Conservation (phyloP, 1,140 invertebrate genomes). For the Neodiprion pinetum region DNA sequence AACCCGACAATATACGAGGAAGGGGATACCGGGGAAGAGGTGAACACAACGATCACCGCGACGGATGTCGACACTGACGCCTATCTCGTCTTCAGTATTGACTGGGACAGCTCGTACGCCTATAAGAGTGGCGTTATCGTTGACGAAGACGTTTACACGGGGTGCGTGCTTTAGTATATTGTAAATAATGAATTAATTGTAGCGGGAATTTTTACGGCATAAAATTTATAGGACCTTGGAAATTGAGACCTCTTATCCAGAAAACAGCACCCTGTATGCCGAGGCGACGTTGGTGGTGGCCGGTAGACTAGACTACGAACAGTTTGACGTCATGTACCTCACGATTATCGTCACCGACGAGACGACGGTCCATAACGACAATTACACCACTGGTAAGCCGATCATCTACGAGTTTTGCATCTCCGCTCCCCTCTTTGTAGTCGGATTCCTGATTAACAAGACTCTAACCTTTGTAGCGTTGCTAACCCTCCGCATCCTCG, state of each 20-base stretch:
- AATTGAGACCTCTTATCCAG: slow-evolving; percentile 24
- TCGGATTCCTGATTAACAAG: too few relatives aligned
- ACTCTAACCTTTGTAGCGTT: slow-evolving; percentile 17
- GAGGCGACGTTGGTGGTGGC: slow-evolving; percentile 24
- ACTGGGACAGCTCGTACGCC: slow-evolving; percentile 64
- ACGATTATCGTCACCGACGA: slow-evolving; percentile 31
- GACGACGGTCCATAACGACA: slow-evolving; percentile 33
- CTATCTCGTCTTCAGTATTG: slow-evolving; percentile 60
- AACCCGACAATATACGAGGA: slow-evolving; percentile 63
- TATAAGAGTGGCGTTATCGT: slow-evolving; percentile 49
- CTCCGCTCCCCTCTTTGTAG: neutral
- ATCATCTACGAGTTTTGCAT: neutral
- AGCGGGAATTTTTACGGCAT: neutral
- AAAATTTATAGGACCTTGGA: slow-evolving; percentile 27
- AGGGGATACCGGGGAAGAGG: slow-evolving; percentile 47
- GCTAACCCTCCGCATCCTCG: slow-evolving; percentile 31
- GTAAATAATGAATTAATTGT: too few relatives aligned
- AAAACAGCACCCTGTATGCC: slow-evolving; percentile 21
- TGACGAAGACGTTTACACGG: slow-evolving; percentile 23
- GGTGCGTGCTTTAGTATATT: neutral
- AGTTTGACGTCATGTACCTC: slow-evolving; percentile 32
- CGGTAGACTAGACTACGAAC: slow-evolving; percentile 35
- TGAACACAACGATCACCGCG: slow-evolving; percentile 57
- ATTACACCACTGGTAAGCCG: slow-evolving; percentile 28
- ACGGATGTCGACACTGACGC: slow-evolving; percentile 65